phyloP scores from a whole-genome alignment of 2,797 vertebrate species.

The Margarornis squamiger region DNA sequence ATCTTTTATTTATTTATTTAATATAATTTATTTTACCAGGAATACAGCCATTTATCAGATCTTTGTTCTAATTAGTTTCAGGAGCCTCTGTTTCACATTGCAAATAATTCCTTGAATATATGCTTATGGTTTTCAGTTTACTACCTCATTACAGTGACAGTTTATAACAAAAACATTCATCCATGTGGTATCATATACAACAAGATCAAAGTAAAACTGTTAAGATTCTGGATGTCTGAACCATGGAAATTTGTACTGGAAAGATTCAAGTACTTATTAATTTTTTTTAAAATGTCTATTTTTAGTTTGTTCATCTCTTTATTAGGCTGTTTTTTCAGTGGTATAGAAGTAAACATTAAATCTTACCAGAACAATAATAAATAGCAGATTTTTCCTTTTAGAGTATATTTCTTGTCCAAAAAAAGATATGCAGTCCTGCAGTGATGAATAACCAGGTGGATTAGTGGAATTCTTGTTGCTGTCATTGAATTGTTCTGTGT shows the following conservation, averaged over 20 bases:
- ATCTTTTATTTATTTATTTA: neutral
- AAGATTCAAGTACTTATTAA: neutral
- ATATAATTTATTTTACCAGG: neutral
- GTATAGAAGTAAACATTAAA: neutral
- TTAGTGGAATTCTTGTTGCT: neutral
- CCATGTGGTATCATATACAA: neutral
- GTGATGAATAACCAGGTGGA: neutral
- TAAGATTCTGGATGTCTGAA: neutral
- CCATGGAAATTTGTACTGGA: neutral
- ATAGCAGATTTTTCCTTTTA: neutral
- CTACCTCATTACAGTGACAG: neutral
- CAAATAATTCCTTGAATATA: neutral
- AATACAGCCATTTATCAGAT: neutral
- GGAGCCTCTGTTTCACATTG: neutral
- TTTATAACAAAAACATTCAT: neutral
- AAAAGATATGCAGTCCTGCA: neutral
- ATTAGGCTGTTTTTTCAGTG: neutral
- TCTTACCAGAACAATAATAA: neutral
- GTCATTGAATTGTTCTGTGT: neutral
- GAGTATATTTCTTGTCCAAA: neutral
- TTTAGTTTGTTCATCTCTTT: neutral
- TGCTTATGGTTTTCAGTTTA: neutral
- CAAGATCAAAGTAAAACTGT: neutral
- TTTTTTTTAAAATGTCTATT: neutral
- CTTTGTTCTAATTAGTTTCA: neutral